phyloP scores from a whole-genome alignment of 2,888 invertebrate species.

The Agrochola macilenta region DNA sequence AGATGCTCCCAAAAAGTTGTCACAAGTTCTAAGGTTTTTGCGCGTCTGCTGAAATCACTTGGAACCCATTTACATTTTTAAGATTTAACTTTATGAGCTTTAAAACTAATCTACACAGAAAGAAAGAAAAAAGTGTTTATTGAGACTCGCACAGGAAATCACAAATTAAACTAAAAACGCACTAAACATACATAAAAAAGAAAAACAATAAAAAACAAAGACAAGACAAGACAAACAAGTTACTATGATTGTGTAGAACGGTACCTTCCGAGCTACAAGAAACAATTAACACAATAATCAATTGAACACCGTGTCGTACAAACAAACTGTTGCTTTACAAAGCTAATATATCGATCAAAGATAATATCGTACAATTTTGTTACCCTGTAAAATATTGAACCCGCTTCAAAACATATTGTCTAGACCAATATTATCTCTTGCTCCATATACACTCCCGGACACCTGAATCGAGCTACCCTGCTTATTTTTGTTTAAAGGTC shows the following conservation, averaged over 20 bases:
- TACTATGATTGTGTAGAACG: conserved; percentile 23
- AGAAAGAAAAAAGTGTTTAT: no score
- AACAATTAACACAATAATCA: conserved; percentile 43
- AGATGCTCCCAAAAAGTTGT: background rate
- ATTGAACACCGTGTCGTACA: conserved; percentile 45
- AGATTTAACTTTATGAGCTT: conserved; percentile 7
- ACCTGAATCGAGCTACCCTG: no score
- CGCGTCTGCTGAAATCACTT: background rate
- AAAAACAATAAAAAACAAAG: no score
- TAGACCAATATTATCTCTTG: conserved; percentile 14
- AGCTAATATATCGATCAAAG: no score
- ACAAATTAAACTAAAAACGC: no score
- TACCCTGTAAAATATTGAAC: conserved; percentile 26
- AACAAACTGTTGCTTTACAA: conserved; percentile 35
- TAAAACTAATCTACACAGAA: conserved; percentile 6
- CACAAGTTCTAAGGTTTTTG: background rate
- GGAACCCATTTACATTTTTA: background rate
- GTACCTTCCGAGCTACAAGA: conserved; percentile 20
- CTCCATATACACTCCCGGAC: no score
- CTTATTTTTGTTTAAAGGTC: no score
- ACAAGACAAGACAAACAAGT: background rate
- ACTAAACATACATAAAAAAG: no score
- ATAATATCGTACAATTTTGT: conserved; percentile 23
- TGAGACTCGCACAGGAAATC: no score
- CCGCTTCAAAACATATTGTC: conserved; percentile 24